phyloP scores from a whole-genome alignment of 2,113 vertebrate species.

The Podarcis muralis region DNA sequence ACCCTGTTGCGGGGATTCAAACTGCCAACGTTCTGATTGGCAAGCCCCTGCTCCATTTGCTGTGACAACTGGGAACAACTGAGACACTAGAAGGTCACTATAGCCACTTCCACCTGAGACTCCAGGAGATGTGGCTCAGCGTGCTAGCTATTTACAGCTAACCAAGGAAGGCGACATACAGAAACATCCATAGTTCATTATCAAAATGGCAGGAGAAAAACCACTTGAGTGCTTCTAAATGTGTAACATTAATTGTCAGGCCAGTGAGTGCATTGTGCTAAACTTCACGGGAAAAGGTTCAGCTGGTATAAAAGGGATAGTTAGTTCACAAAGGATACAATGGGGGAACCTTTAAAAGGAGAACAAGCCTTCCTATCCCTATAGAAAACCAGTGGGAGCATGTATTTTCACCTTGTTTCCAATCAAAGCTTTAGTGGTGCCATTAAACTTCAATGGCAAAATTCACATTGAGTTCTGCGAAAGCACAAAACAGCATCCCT shows the following conservation, averaged over 20 bases:
- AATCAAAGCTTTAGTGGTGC: neutral
- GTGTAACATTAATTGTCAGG: neutral
- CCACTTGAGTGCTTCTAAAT: neutral
- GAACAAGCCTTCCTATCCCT: neutral
- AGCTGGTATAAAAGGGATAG: neutral
- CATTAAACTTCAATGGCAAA: neutral
- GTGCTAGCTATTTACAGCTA: neutral
- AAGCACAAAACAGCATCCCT: neutral
- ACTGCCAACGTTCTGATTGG: too few species aligned
- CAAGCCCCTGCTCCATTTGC: neutral
- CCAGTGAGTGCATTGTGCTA: neutral
- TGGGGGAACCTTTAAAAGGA: neutral
- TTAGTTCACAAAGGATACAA: neutral
- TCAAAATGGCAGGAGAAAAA: neutral
- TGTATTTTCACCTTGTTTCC: neutral
- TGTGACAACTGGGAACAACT: neutral
- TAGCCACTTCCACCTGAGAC: neutral
- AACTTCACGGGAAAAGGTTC: neutral
- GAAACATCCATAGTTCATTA: neutral
- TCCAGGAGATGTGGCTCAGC: neutral
- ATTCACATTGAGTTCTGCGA: neutral
- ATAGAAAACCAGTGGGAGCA: neutral
- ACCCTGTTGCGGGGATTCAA: accelerated
- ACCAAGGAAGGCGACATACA: neutral
- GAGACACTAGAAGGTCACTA: neutral